Conservation (phyloP, 2,797 vertebrate genomes). For the Helicolenus hilgendorfi region DNA sequence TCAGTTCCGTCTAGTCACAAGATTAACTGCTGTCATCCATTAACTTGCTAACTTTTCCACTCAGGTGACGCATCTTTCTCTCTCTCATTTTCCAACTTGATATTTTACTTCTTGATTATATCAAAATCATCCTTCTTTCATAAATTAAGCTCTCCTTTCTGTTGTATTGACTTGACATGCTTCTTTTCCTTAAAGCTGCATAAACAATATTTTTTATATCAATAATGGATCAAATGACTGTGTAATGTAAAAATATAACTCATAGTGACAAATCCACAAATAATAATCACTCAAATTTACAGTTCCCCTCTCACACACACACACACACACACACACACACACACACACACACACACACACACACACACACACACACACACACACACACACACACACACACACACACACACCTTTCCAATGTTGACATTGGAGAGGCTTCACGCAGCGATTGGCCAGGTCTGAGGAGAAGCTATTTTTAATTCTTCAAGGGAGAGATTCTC, state of each 20-base stretch:
- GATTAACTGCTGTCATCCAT: slow-evolving; percentile 72
- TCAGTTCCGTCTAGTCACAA: slow-evolving; percentile 68
- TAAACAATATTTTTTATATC: background rate
- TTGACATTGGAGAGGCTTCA: background rate
- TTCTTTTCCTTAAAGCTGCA: background rate
- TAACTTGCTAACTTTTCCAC: slow-evolving; percentile 23
- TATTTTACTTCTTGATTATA: background rate
- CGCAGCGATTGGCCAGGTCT: too few species aligned
- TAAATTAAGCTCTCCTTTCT: background rate
- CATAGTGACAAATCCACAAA: background rate
- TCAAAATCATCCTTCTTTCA: background rate
- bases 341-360: background rate
- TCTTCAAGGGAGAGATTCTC: background rate
- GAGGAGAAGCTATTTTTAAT: background rate
- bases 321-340: background rate
- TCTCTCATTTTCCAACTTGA: background rate
- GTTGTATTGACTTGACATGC: background rate
- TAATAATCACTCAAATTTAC: background rate
- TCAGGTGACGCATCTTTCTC: slow-evolving; percentile 9
- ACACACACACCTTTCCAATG: background rate
- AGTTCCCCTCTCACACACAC: background rate
- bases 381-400: background rate
- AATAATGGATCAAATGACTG: background rate
- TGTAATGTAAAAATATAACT: background rate
- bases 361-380: background rate